Conservation (phyloP, 2,888 invertebrate species). For the Lampropteryx suffumata region DNA sequence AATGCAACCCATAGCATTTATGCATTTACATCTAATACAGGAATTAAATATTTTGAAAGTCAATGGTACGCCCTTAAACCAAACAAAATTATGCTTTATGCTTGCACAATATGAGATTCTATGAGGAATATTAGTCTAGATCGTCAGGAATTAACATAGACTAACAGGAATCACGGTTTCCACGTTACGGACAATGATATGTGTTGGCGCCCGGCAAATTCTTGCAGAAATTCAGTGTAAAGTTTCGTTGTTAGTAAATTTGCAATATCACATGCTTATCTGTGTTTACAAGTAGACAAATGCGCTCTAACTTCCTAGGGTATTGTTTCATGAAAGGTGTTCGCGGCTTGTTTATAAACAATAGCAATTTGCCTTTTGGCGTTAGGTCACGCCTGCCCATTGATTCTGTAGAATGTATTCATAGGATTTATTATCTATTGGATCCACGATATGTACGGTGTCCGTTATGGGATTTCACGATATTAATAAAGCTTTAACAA, state of each 20-base stretch:
- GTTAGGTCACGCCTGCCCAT: conserved; percentile 64
- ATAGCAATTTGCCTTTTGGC: conserved; percentile 69
- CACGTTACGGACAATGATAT: conserved; percentile 29
- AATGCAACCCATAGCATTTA: conserved; percentile 29
- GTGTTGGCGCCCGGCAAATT: conserved; percentile 31
- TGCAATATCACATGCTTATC: conserved; percentile 36
- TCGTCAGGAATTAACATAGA: conserved; percentile 30
- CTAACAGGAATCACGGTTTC: conserved; percentile 32
- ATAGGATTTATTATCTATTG: conserved; percentile 44
- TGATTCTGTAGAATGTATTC: conserved; percentile 52
- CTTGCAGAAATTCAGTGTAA: conserved; percentile 21
- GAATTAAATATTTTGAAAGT: conserved; percentile 25
- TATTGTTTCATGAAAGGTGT: conserved; percentile 65
- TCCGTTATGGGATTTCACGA: conserved; percentile 21
- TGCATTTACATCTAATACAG: conserved; percentile 25
- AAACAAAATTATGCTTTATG: conserved; percentile 21
- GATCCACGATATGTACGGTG: conserved; percentile 29
- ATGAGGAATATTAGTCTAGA: conserved; percentile 24
- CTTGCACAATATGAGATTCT: conserved; percentile 19
- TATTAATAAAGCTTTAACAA: conserved; percentile 18
- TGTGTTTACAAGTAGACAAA: conserved; percentile 46
- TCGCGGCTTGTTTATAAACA: conserved; percentile 67
- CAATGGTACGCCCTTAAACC: conserved; percentile 18
- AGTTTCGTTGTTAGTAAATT: conserved; percentile 29
- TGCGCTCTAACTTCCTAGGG: conserved; percentile 61